These are phyloP conservation scores for Camelus bactrianus DNA, from an alignment of 2,113 vertebrate species.

Conservation along the genomic window DNA sequence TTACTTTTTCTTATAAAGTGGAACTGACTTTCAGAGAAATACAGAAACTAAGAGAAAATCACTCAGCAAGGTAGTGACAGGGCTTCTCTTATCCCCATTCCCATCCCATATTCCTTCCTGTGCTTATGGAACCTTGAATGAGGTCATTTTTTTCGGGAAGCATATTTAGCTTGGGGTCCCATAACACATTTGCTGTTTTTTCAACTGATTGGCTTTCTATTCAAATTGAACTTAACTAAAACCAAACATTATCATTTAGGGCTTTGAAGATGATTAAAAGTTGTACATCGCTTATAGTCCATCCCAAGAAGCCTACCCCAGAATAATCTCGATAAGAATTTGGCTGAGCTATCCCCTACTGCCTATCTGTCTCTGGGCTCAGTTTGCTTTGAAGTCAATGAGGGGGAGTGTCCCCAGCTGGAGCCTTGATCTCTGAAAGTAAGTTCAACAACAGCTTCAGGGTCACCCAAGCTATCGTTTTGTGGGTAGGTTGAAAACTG, in stretches of 20 bases:
- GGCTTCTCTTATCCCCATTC: neutral
- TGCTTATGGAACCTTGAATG: neutral
- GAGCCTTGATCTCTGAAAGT: neutral
- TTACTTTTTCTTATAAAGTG: neutral
- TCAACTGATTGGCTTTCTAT: neutral
- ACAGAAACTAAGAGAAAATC: neutral
- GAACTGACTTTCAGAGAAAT: neutral
- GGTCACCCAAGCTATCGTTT: neutral
- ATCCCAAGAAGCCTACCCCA: neutral
- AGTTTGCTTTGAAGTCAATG: conserved; percentile 12
- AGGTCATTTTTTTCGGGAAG: neutral
- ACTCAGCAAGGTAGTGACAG: neutral
- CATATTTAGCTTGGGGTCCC: neutral
- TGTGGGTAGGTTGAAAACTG: neutral
- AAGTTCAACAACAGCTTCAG: conserved; percentile 18
- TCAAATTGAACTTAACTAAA: conserved; percentile 34
- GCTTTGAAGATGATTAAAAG: neutral
- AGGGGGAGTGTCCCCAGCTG: neutral
- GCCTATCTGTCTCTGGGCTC: neutral
- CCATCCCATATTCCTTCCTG: neutral
- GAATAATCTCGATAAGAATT: neutral
- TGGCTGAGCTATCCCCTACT: neutral
- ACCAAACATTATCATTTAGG: neutral
- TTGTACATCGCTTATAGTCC: neutral
- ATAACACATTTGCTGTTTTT: neutral